Percentiles rank a stretch among this genome's conserved stretches.
Evolutionary conservation across 2,888 invertebrate genomes (phyloP).

Genomic region (Achlya flavicornis): DNA sequence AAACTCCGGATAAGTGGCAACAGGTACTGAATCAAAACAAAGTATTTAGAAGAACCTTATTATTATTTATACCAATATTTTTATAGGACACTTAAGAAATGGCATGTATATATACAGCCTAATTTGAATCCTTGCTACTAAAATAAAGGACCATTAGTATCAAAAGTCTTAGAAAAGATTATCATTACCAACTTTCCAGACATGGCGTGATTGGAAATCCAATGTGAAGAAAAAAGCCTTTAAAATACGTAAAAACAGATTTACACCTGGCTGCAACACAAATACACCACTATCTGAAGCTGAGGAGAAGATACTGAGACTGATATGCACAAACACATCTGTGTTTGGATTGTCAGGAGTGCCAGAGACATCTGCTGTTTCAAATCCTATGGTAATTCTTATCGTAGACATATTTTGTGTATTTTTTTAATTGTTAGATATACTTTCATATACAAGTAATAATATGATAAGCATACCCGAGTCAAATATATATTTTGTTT

Average conservation of each 20-base stretch:
- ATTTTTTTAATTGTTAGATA: background rate
- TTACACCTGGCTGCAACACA: slow-evolving; percentile 56
- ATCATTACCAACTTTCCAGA: slow-evolving; percentile 33
- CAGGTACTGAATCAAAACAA: slow-evolving; percentile 42
- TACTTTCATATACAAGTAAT: no score
- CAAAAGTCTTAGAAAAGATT: background rate
- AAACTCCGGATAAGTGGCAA: slow-evolving; percentile 70
- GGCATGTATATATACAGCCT: no score
- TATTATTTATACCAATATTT: background rate
- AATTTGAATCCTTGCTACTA: no score
- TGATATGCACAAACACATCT: slow-evolving; percentile 61
- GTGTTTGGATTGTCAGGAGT: slow-evolving; percentile 60
- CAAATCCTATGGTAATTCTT: slow-evolving; percentile 44
- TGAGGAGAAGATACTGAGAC: slow-evolving; percentile 61
- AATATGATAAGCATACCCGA: no score
- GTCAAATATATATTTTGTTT: background rate
- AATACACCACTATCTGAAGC: slow-evolving; percentile 59
- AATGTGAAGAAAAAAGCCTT: slow-evolving; percentile 69
- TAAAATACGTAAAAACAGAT: slow-evolving; percentile 61
- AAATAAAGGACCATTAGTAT: slow-evolving; percentile 6
- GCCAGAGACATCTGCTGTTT: slow-evolving; percentile 55
- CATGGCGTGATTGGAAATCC: slow-evolving; percentile 69
- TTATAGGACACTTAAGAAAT: background rate
- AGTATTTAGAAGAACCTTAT: no score
- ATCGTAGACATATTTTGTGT: background rate